phyloP scores from a whole-genome alignment of 2,797 vertebrate genomes.

The Manis javanica region DNA sequence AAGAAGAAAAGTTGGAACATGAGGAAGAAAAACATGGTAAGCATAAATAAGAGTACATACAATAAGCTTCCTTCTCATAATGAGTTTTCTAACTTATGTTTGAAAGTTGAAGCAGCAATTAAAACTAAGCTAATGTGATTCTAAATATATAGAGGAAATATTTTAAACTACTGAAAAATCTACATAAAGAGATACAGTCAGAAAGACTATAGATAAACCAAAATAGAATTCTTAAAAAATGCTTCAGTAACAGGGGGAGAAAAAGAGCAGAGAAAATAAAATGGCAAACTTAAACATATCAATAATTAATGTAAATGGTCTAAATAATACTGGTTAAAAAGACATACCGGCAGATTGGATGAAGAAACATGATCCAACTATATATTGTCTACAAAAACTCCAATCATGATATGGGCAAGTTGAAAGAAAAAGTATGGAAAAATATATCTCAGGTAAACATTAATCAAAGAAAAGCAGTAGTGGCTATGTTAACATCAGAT shows the following conservation, averaged over 20 bases:
- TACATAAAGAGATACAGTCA: neutral
- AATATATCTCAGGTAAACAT: neutral
- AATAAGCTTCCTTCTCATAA: neutral
- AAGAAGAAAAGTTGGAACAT: neutral
- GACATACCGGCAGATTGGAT: neutral
- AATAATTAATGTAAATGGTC: neutral
- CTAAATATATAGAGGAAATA: neutral
- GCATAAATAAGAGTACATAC: neutral
- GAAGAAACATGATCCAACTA: neutral
- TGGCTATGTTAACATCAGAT: neutral
- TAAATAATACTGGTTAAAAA: conserved; percentile 6
- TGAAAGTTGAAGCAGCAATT: conserved; percentile 42
- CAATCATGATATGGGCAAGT: neutral
- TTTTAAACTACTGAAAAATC: neutral
- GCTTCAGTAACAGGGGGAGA: neutral
- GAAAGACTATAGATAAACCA: neutral
- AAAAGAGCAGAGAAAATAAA: neutral
- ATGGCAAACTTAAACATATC: neutral
- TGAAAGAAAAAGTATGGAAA: neutral
- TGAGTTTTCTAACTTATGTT: conserved; percentile 47
- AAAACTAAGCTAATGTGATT: neutral
- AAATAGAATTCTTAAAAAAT: conserved; percentile 46
- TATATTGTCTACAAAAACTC: neutral
- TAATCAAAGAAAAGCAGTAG: neutral
- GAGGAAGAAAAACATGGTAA: neutral